Evolutionary conservation across 2,888 invertebrate species (phyloP).

Genomic region (Melieria omissa): DNA sequence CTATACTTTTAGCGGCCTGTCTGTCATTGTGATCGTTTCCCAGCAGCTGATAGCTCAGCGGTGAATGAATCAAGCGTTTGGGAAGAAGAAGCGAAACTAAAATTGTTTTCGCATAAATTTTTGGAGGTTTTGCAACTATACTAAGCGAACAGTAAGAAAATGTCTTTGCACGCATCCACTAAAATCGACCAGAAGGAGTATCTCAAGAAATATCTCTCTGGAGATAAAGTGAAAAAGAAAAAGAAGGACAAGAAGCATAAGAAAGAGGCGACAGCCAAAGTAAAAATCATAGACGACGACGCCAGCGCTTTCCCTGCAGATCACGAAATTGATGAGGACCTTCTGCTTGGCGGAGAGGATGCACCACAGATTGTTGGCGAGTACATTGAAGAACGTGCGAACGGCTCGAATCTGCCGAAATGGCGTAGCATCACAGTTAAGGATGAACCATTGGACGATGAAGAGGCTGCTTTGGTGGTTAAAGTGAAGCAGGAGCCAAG

Average conservation of each 20-base stretch:
- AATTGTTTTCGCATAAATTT: too few relatives aligned
- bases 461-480: constrained; percentile 35
- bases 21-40: too few relatives aligned
- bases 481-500: constrained; percentile 43
- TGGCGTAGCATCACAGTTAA: constrained; percentile 63
- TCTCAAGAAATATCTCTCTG: constrained; percentile 79
- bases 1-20: too few relatives aligned
- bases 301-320: constrained; percentile 72
- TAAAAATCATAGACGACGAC: constrained; percentile 90
- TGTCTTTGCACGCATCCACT: constrained; percentile 53
- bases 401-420: constrained; percentile 65
- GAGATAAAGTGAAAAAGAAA: constrained; percentile 72
- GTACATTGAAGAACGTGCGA: constrained; percentile 81
- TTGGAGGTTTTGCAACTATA: too few relatives aligned
- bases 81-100: too few relatives aligned
- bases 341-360: constrained; percentile 82
- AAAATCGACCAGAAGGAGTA: constrained; percentile 80
- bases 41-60: too few relatives aligned
- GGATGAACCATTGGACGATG: constrained; percentile 44
- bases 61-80: too few relatives aligned
- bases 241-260: constrained; percentile 73
- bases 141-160: constrained; percentile 20
- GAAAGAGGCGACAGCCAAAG: constrained; percentile 53
- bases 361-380: constrained; percentile 90
- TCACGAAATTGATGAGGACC: constrained; percentile 68